A percentile compares a stretch with the other conserved stretches of the same genome.
phyloP scores from a whole-genome alignment of 2,797 vertebrate genomes.

The Argya squamiceps region DNA sequence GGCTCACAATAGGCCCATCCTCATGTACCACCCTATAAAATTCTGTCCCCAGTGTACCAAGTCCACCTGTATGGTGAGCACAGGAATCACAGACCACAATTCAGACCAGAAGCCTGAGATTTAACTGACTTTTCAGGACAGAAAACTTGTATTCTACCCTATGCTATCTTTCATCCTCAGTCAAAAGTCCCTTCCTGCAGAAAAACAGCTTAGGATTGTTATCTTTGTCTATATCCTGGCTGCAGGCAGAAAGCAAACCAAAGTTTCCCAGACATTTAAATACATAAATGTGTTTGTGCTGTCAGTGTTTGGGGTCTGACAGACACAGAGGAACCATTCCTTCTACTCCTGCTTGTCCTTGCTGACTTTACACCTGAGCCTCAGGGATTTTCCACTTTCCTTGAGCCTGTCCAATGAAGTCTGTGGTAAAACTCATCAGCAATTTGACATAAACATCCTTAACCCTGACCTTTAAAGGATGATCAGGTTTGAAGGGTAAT shows the following conservation, averaged over 20 bases:
- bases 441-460: background rate
- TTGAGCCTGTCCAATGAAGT: background rate
- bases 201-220: background rate
- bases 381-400: background rate
- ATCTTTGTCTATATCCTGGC: background rate
- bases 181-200: background rate
- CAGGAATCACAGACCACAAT: background rate
- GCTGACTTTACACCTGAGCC: background rate
- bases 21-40: rapidly evolving
- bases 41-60: background rate
- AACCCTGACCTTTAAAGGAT: background rate
- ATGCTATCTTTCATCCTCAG: background rate
- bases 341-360: background rate
- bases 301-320: background rate
- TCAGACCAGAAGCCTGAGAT: background rate
- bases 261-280: background rate
- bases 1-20: background rate
- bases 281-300: background rate
- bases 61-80: background rate
- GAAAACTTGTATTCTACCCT: background rate
- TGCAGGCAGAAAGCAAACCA: background rate
- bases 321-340: background rate
- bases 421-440: background rate
- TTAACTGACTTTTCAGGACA: background rate
- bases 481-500: background rate